Base-by-base conservation (phyloP, 1,140 invertebrate genomes). In the Pinna nobilis region DNA sequence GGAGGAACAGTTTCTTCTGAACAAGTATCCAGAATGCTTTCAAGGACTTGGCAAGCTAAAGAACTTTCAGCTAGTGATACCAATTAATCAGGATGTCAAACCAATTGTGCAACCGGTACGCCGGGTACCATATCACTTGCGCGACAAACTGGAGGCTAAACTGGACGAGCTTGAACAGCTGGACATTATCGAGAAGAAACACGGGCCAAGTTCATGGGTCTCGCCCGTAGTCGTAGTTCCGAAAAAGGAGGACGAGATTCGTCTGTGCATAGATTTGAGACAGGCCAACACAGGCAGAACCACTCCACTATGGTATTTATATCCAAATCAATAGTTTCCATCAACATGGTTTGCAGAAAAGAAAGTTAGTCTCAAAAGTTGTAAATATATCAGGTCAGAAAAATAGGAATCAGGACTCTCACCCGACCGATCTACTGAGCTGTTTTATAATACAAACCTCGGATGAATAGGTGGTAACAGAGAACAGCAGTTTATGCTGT, bases 211-310 rank as follows among this genome's bases (percentile, higher is more conserved):
- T 11, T 57, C 67, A 11, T 87, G 81, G 84, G 76, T 85, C 1
- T 81, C 73, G 11, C 71, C 81, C 28, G 70, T 86, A 49, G 74
- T 82, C 7, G 76, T 82, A 15, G 64, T 79, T 11, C 82, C 80
- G 28, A 86, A 83, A 51, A 53, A 59, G 28, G 67, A 70, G 25
- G 74, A 68, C 13, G 82, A 81, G 15, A 78, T 88, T 9, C 39
- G 81, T 30, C 35, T 87, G 3, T 86, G 85, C 70, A 67, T 86
- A 15, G 84, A 87, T 51, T 82, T 84, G 77, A 49, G 80, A 57
- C 3, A 64, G 65, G 77, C 79, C 0, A 86, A 86, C 44, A 53
- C 60, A 49, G 82, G n/a, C n/a, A n/a, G n/a, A n/a, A n/a, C n/a
- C n/a, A n/a, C n/a, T n/a, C n/a, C 6, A 6, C 23, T 30, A 47